Evolutionary conservation across 2,888 invertebrate genomes (phyloP), one percentile per base, ranked within the genome.

Genomic region (Drosophila merina): DNA sequence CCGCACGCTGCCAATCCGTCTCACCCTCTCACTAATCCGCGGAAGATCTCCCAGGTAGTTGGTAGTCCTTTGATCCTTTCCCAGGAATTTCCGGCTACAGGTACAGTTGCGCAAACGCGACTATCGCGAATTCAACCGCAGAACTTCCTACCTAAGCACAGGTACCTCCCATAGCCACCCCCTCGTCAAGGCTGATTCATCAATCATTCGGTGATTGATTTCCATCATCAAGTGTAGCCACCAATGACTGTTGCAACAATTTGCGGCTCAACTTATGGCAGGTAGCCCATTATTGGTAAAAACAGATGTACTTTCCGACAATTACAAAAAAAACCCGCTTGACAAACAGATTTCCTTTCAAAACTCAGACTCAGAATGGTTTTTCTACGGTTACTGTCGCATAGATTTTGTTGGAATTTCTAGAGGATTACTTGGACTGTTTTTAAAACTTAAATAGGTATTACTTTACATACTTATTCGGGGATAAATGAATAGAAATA

Each of bases 41-140:
- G 28, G 28, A 28, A 4, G 38, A 36, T n/a, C 4, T 36, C 2
- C 2, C 60, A 60, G 47, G 47, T 59, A 60, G 30, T 20, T 20
- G 2, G 2, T 2, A 20, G 20, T 20, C 20, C 20, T 20, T 20
- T 2, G 20, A 10, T 33, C 59, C 42, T 36, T 30, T 25, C 10
- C 8, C 1, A 25, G 59, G 60, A 60, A 60, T 59, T 26, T 60
- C 60, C 60, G 60, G 60, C 20, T 10, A 14, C 60, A 59, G 73
- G 57, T 72, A 57, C 74, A 67, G 75, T 58, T 73, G 57, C 51
- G 66, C 70, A 66, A 71, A 14, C 12, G 28, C 40, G 14, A 7
- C 6, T 3, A 45, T 20, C 30, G 59, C 60, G 20, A 42, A 12
- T 49, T n/a, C 4, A 33, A 36, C 40, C 40, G 8, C 40, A 40